Evolutionary conservation across 2,113 vertebrate species (phyloP).

Genomic region (Leptosomus discolor): DNA sequence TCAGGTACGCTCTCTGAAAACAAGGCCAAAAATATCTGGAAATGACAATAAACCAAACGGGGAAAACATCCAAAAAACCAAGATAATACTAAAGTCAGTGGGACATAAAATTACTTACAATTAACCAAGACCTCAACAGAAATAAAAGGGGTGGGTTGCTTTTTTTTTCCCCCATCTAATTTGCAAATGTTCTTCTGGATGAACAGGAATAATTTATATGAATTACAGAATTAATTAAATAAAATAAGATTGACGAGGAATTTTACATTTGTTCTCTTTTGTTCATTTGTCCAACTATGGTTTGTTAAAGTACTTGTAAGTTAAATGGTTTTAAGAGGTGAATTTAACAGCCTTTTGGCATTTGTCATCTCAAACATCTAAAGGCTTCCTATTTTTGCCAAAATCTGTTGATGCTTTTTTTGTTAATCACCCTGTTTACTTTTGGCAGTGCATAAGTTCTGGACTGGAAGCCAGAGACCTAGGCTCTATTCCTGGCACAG

Average conservation of each 20-base stretch:
- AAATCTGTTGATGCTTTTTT: neutral
- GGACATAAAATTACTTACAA: neutral
- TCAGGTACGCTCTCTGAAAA: neutral
- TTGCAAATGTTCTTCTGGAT: neutral
- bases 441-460: neutral
- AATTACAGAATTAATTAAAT: neutral
- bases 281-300: neutral
- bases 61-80: neutral
- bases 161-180: neutral
- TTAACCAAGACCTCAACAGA: neutral
- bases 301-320: neutral
- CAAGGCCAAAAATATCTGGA: neutral
- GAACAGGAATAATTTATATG: neutral
- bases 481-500: neutral
- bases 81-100: neutral
- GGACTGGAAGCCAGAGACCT: neutral
- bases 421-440: neutral
- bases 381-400: neutral
- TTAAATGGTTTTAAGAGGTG: neutral
- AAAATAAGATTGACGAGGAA: neutral
- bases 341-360: conserved; percentile 3
- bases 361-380: neutral
- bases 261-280: neutral
- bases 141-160: neutral
- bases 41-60: neutral